A percentile compares a stretch with the other conserved stretches of the same genome.
Evolutionary conservation across 2,888 invertebrate genomes (phyloP).

Genomic region (Limnephilus marmoratus): DNA sequence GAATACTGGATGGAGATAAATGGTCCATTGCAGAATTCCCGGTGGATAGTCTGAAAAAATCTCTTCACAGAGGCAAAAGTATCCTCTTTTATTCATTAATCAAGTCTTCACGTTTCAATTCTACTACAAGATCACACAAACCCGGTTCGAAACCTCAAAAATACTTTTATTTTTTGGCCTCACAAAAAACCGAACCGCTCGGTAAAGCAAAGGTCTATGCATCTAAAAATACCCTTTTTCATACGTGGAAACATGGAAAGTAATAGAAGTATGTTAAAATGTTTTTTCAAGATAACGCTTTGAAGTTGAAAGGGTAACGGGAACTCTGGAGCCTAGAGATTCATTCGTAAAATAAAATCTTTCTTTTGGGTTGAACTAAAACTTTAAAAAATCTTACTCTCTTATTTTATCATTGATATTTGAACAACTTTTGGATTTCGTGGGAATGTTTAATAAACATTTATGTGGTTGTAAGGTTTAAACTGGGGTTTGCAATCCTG

Average conservation of each 20-base stretch:
- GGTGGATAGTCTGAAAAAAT: not conserved
- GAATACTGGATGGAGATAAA: slow-evolving; percentile 63
- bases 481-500: no score
- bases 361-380: not conserved
- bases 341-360: not conserved
- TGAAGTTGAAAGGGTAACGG: not conserved
- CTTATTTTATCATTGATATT: no score
- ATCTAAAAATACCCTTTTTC: not conserved
- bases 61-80: slow-evolving; percentile 14
- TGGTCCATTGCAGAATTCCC: slow-evolving; percentile 54
- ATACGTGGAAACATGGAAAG: not conserved
- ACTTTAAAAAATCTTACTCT: not conserved
- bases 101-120: slow-evolving; percentile 23
- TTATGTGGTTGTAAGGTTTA: no score
- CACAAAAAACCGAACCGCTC: not conserved
- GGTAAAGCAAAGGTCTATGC: not conserved
- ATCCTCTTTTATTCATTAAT: slow-evolving; percentile 27
- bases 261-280: not conserved
- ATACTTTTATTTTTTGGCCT: not conserved
- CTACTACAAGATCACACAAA: not conserved
- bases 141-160: slow-evolving; percentile 2
- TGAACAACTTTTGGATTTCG: no score
- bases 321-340: not conserved
- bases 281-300: not conserved
- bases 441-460: no score